Conservation (phyloP, 1,140 invertebrate species). For the Drosophila pachea region DNA sequence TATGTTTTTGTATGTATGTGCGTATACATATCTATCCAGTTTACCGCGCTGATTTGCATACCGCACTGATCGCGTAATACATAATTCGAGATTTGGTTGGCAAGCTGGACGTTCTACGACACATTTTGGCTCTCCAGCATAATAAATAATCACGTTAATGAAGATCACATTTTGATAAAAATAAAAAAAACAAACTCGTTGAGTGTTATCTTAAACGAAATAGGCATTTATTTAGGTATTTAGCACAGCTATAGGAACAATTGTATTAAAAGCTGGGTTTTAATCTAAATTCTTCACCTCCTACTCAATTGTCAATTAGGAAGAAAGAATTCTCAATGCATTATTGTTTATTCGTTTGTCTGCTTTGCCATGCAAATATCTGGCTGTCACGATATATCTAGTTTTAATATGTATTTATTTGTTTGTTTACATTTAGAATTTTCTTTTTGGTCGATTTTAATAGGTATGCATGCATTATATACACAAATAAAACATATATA, state of each 20-base stretch:
- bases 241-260: not conserved
- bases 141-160: not conserved
- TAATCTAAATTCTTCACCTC: too few relatives aligned
- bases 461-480: slow-evolving; percentile 18
- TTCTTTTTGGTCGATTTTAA: slow-evolving; percentile 42
- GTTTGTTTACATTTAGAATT: slow-evolving; percentile 71
- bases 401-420: slow-evolving; percentile 63
- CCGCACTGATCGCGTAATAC: slow-evolving; percentile 24
- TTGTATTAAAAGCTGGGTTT: too few relatives aligned
- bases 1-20: slow-evolving; percentile 3
- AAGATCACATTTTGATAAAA: not conserved
- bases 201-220: not conserved
- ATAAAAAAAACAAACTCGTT: not conserved
- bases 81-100: slow-evolving; percentile 23
- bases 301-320: not conserved
- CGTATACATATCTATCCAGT: not conserved
- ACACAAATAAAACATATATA: not conserved
- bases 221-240: not conserved
- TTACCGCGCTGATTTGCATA: slow-evolving; percentile 1
- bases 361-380: not conserved
- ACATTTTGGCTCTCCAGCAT: slow-evolving; percentile 1
- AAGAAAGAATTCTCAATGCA: not conserved
- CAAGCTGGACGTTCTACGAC: slow-evolving; percentile 3
- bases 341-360: not conserved
- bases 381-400: slow-evolving; percentile 16